A percentile compares a stretch with the other conserved stretches of the same genome.
phyloP scores from a whole-genome alignment of 2,888 invertebrate genomes.

The Scaptomyza polygonia region DNA sequence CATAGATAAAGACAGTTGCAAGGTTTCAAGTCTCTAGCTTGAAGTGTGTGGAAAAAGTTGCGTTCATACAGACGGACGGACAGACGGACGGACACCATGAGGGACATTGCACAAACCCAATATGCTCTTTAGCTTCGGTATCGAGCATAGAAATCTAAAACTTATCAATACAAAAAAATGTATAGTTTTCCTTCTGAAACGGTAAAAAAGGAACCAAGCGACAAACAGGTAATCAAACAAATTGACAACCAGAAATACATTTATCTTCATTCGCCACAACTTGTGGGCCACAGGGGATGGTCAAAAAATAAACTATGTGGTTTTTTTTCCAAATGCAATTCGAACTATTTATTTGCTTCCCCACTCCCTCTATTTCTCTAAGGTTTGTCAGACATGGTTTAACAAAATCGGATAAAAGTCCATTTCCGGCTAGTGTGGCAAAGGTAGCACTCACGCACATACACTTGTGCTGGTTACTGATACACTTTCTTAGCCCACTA shows the following conservation, averaged over 20 bases:
- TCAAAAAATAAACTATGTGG: slow-evolving; percentile 11
- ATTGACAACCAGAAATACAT: slow-evolving; percentile 40
- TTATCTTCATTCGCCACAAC: slow-evolving; percentile 43
- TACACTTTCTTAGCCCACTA: no score
- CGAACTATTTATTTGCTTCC: slow-evolving; percentile 16
- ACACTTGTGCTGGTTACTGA: neutral
- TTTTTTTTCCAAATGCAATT: slow-evolving; percentile 12
- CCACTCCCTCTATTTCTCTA: neutral
- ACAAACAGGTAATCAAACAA: slow-evolving; percentile 17
- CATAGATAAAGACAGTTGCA: no score
- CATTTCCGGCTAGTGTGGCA: slow-evolving; percentile 43
- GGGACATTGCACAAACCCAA: no score
- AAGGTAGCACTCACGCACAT: slow-evolving; percentile 8
- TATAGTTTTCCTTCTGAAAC: neutral
- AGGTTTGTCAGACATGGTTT: slow-evolving; percentile 27
- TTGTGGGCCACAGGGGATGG: slow-evolving; percentile 14
- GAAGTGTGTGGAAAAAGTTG: no score
- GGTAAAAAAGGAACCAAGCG: neutral
- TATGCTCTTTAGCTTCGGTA: no score
- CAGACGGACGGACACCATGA: no score
- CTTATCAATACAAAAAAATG: neutral
- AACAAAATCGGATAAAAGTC: slow-evolving; percentile 33
- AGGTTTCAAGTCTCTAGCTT: no score
- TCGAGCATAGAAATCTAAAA: no score
- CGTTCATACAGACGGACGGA: no score